Conservation (phyloP, 2,797 vertebrate genomes). For the Hoplostethus mediterraneus region DNA sequence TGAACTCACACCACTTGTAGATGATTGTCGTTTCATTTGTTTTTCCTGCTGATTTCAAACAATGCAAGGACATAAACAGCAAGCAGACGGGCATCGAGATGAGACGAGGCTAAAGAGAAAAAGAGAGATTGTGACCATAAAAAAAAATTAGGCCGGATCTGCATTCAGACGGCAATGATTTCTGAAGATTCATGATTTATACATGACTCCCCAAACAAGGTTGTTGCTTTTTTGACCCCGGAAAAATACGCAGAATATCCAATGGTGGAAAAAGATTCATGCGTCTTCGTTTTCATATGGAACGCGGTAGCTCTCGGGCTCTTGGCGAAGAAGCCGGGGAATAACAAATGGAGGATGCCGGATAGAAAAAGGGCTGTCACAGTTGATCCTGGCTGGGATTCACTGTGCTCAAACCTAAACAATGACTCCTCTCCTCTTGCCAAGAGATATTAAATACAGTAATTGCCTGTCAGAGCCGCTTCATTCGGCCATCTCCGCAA, state of each 20-base stretch:
- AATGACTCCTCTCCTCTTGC: constrained; percentile 50
- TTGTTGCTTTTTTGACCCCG: constrained; percentile 36
- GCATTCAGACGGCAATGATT: background rate
- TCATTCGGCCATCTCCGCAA: constrained; percentile 13
- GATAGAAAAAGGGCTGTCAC: constrained; percentile 44
- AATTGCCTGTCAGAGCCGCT: constrained; percentile 56
- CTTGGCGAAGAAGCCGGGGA: background rate
- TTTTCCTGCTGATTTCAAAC: constrained; percentile 27
- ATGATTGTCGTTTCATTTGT: constrained; percentile 30
- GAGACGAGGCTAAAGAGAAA: background rate
- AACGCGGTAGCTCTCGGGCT: constrained; percentile 15
- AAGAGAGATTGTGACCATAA: constrained; percentile 7
- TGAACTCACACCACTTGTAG: constrained; percentile 26
- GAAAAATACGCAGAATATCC: constrained; percentile 23
- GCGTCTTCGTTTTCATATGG: constrained; percentile 36
- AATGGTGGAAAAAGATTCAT: constrained; percentile 15
- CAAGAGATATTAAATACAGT: constrained; percentile 62
- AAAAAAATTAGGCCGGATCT: constrained; percentile 28
- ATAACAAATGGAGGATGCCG: constrained; percentile 27
- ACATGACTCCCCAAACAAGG: constrained; percentile 27
- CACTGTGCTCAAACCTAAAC: constrained; percentile 53
- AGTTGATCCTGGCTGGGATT: constrained; percentile 44
- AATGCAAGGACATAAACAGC: background rate
- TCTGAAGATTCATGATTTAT: constrained; percentile 38
- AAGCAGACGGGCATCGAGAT: background rate